phyloP scores from a whole-genome alignment of 2,888 invertebrate species.

The Scotopteryx bipunctaria region DNA sequence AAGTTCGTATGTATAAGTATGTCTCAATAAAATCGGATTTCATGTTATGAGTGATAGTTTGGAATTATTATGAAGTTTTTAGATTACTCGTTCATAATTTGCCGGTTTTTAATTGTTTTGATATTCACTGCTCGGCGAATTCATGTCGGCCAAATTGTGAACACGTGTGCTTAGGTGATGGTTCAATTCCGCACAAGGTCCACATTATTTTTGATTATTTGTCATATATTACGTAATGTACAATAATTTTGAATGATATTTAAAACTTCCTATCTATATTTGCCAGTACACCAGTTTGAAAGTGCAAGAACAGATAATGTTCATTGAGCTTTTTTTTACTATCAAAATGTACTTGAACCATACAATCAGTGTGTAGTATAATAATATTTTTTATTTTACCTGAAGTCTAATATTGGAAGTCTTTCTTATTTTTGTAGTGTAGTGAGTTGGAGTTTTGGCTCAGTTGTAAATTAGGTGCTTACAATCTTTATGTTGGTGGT shows the following conservation, averaged over 20 bases:
- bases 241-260: constrained; percentile 3
- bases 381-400: background rate
- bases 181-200: constrained; percentile 53
- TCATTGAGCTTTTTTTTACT: background rate
- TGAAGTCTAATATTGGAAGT: background rate
- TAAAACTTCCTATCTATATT: background rate
- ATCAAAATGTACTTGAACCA: background rate
- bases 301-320: too few species aligned
- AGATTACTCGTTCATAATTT: background rate
- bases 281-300: too few species aligned
- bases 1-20: background rate
- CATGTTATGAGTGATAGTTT: too few species aligned
- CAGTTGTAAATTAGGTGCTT: constrained; percentile 9
- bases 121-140: background rate
- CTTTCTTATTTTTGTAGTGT: background rate
- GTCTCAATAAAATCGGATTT: background rate
- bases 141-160: constrained; percentile 42
- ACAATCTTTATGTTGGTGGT: constrained; percentile 10
- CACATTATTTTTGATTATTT: constrained; percentile 26
- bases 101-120: constrained; percentile 6
- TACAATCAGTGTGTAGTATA: background rate
- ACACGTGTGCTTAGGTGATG: constrained; percentile 49
- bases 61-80: too few species aligned
- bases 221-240: constrained; percentile 14
- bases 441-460: constrained; percentile 14